Percentiles rank a stretch among this genome's conserved stretches.
Conservation (phyloP, 2,797 vertebrate species). For the Leucoraja ocellata region DNA sequence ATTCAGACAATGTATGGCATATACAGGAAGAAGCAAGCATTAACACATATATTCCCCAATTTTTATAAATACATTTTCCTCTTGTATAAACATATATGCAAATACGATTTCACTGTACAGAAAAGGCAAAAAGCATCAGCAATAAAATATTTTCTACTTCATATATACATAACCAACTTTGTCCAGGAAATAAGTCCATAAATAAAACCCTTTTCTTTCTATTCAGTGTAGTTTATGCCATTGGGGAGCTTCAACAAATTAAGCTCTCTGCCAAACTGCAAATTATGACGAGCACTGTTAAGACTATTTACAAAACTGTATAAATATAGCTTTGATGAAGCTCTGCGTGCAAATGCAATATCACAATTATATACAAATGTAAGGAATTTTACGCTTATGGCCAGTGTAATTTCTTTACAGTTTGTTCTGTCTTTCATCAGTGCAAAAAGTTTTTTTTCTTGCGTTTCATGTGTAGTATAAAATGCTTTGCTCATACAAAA, state of each 20-base stretch:
- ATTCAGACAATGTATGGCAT: not conserved
- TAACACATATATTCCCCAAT: not conserved
- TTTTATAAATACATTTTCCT: constrained; percentile 28
- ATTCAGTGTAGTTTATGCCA: not conserved
- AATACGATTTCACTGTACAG: constrained; percentile 22
- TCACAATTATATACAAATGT: not conserved
- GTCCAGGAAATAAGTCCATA: constrained; percentile 17
- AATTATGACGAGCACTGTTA: not conserved
- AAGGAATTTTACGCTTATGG: constrained; percentile 2
- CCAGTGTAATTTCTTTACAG: too few species aligned
- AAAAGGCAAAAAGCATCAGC: constrained; percentile 19
- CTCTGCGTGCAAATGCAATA: not conserved
- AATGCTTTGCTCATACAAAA: constrained; percentile 15
- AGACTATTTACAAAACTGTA: constrained; percentile 17
- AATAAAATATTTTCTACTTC: constrained; percentile 21
- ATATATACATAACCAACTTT: constrained; percentile 25
- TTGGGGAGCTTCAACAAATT: constrained; percentile 9
- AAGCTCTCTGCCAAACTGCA: not conserved
- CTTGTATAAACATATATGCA: constrained; percentile 22
- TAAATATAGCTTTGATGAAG: constrained; percentile 27
- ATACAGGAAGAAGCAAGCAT: not conserved
- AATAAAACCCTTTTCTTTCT: constrained; percentile 6
- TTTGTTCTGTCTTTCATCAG: not conserved
- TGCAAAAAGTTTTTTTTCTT: not conserved
- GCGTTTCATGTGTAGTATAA: constrained; percentile 6